phyloP scores from a whole-genome alignment of 1,140 invertebrate species.

The Drosophila burlai region DNA sequence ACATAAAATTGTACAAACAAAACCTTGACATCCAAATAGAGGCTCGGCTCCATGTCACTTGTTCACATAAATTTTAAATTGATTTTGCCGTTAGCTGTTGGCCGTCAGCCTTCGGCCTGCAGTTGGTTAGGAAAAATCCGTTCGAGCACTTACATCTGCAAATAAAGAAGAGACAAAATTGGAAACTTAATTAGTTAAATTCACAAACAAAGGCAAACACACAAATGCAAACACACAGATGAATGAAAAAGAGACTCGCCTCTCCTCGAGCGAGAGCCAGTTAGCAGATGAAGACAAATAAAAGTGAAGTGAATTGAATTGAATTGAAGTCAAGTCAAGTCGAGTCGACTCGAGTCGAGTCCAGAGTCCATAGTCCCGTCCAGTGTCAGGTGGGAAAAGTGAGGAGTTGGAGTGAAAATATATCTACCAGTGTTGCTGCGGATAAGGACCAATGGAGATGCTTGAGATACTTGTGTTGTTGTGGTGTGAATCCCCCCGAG shows the following conservation, averaged over 20 bases:
- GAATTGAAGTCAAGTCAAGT: constrained; percentile 39
- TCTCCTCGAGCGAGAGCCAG: constrained; percentile 19
- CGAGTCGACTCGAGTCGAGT: not conserved
- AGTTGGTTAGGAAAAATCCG: constrained; percentile 17
- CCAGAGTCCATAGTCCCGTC: constrained; percentile 6
- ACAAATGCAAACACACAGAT: constrained; percentile 24
- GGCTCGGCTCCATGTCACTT: constrained; percentile 3
- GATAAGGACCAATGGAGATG: constrained; percentile 37
- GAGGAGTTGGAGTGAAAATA: constrained; percentile 21
- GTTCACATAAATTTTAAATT: constrained; percentile 31
- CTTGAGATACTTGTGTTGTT: constrained; percentile 25
- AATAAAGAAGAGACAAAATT: constrained; percentile 61
- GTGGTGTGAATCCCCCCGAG: constrained; percentile 22
- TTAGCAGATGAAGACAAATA: constrained; percentile 54
- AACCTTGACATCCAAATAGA: constrained; percentile 36
- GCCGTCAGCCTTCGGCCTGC: constrained; percentile 3
- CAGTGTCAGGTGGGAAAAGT: constrained; percentile 38
- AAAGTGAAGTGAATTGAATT: constrained; percentile 61
- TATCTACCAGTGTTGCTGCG: constrained; percentile 4
- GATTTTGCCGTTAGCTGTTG: constrained; percentile 20
- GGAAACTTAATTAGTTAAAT: constrained; percentile 79
- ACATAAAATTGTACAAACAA: constrained; percentile 29
- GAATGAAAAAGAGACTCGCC: constrained; percentile 20
- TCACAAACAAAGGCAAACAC: constrained; percentile 59
- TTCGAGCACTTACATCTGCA: constrained; percentile 75